Evolutionary conservation across 2,113 vertebrate species (phyloP).

Genomic region (Mesoclemmys tuberculata): DNA sequence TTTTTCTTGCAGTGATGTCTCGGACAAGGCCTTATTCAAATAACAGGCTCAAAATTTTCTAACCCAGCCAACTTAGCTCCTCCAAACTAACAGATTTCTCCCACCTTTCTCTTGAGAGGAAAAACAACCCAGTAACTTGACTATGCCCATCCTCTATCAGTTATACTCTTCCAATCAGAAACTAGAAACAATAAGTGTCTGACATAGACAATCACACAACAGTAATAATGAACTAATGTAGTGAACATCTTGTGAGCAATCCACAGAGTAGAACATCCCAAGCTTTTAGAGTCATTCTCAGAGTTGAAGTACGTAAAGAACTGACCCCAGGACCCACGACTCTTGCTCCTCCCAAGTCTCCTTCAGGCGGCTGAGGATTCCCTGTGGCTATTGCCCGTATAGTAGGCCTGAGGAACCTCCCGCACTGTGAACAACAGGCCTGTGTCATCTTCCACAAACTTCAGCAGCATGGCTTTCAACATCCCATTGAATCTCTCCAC

Average conservation of each 20-base stretch:
- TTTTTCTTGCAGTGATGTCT: conserved; percentile 19
- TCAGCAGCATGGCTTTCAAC: too few relatives aligned
- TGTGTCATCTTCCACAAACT: too few relatives aligned
- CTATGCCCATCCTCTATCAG: not conserved
- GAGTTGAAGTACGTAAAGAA: too few relatives aligned
- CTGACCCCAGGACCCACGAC: too few relatives aligned
- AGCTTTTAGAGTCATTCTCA: too few relatives aligned
- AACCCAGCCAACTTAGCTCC: not conserved
- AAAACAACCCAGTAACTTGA: not conserved
- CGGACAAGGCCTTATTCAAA: not conserved
- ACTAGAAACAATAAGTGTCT: conserved; percentile 10
- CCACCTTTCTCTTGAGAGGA: not conserved
- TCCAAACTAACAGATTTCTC: not conserved
- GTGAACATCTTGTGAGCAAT: conserved; percentile 7
- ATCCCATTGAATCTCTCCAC: too few relatives aligned
- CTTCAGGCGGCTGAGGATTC: too few relatives aligned
- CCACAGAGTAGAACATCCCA: not conserved
- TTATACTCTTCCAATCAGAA: not conserved
- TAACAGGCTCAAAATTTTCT: not conserved
- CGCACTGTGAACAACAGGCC: too few relatives aligned
- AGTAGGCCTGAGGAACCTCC: too few relatives aligned
- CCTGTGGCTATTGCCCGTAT: too few relatives aligned
- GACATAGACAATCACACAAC: not conserved
- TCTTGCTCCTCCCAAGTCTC: too few relatives aligned
- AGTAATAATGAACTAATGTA: conserved; percentile 4